Conservation (phyloP, 2,113 vertebrate species). For the Notothenia rossii region DNA sequence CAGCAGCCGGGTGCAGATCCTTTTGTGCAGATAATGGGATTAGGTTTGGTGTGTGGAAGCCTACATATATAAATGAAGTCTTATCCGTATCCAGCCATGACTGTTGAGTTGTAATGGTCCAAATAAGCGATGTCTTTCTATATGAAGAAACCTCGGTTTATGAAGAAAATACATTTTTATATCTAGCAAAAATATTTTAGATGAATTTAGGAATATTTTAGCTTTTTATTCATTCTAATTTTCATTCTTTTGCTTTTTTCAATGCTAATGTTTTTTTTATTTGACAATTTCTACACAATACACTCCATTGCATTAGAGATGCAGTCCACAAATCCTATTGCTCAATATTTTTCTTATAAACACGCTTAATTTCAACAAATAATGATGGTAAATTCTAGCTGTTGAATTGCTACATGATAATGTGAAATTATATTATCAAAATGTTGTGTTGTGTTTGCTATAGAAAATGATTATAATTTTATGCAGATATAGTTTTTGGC, state of each 20-base stretch:
- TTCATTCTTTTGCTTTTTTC: neutral
- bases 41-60: neutral
- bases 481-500: neutral
- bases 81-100: neutral
- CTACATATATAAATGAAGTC: neutral
- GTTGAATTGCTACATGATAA: neutral
- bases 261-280: conserved; percentile 27
- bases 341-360: neutral
- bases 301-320: neutral
- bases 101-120: conserved; percentile 4
- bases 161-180: conserved; percentile 30
- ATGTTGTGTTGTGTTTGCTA: neutral
- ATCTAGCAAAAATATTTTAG: neutral
- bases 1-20: neutral
- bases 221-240: neutral
- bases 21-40: neutral
- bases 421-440: neutral
- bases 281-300: conserved; percentile 1
- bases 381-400: neutral
- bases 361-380: neutral
- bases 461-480: neutral
- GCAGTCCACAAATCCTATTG: neutral
- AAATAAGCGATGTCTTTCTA: conserved; percentile 3
- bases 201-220: conserved; percentile 29
- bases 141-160: conserved; percentile 29